Base-by-base conservation (phyloP, 2,888 invertebrate species). In the Anodontia alba region DNA sequence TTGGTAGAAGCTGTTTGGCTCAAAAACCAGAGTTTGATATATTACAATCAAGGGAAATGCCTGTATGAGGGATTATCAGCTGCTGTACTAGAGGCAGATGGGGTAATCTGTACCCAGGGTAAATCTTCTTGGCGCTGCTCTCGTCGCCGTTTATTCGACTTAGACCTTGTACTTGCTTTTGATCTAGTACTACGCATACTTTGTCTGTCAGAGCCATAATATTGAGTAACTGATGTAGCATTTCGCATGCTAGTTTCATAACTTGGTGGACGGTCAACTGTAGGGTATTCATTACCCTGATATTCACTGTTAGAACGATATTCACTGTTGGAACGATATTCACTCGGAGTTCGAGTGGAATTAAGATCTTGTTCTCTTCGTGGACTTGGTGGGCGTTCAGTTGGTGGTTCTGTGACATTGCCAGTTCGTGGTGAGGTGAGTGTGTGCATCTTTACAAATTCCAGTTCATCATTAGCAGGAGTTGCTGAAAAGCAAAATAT, bases 371-470 rank as follows among this genome's bases (percentile, higher is more conserved):
- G 23, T 5, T 54, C 54, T 12, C 54, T 2, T 1, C 26, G 54
- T n/a, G 54, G 54, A 26, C 26, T 23, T 7, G 54, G 54, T 26
- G 54, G 54, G 26, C 23, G 54, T 26, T 54, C 54, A 23, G 12
- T 12, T 26, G 54, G 54, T 7, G 54, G 54, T n/a, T 54, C 54
- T 26, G 54, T 54, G 26, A 54, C 20, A 26, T 54, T 12, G 17
- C n/a, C 54, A 5, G 23, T n/a, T 7, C 26, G 54, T 33, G 76
- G 76, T 70, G 74, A 43, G 10, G 78, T 87, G 57, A 81, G 78
- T 38, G 86, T 91, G 57, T 93, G 90, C 92, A 94, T 94, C 87
- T 94, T 93, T 31, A 94, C 92, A 90, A 93, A 94, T 83, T 94
- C 94, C 42, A 94, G 85, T 79, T 93, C 93, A 88, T 94, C 93